These are phyloP conservation scores for Ptychodera flava DNA, from an alignment of 35 echinoderm and acorn worm genomes.

Conservation along the genomic window DNA sequence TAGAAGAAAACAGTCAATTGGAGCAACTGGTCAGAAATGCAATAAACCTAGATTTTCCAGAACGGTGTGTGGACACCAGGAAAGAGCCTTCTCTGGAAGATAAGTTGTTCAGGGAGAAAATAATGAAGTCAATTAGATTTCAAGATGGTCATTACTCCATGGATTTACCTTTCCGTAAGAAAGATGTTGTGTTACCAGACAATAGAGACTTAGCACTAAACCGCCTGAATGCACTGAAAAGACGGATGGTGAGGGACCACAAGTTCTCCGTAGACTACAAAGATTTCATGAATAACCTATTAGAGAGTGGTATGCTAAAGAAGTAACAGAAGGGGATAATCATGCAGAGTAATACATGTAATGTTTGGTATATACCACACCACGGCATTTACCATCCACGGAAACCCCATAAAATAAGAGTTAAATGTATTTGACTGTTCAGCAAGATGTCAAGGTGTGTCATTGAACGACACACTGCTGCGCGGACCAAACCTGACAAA, in stretches of 20 bases:
- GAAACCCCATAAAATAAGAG: constrained; percentile 46
- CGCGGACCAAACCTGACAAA: constrained; percentile 69
- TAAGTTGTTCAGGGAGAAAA: constrained; percentile 33
- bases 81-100: constrained; percentile 55
- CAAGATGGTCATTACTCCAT: constrained; percentile 53
- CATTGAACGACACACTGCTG: constrained; percentile 48
- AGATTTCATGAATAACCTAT: constrained; percentile 29
- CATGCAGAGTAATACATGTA: constrained; percentile 18
- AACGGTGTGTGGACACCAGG: constrained; percentile 34
- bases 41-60: constrained; percentile 53
- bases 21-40: not conserved
- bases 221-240: constrained; percentile 22
- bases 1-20: constrained; percentile 4
- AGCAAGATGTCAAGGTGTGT: constrained; percentile 42
- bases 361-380: constrained; percentile 60
- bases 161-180: constrained; percentile 47
- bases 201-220: constrained; percentile 48
- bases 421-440: constrained; percentile 59
- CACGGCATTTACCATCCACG: constrained; percentile 47
- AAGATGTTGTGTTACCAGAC: constrained; percentile 42
- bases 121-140: constrained; percentile 36
- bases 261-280: constrained; percentile 33
- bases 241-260: constrained; percentile 17
- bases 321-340: constrained; percentile 11
- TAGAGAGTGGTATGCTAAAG: constrained; percentile 39